Conservation (phyloP, 92 coral and sea anemone genomes). For the Palythoa grandiflora region DNA sequence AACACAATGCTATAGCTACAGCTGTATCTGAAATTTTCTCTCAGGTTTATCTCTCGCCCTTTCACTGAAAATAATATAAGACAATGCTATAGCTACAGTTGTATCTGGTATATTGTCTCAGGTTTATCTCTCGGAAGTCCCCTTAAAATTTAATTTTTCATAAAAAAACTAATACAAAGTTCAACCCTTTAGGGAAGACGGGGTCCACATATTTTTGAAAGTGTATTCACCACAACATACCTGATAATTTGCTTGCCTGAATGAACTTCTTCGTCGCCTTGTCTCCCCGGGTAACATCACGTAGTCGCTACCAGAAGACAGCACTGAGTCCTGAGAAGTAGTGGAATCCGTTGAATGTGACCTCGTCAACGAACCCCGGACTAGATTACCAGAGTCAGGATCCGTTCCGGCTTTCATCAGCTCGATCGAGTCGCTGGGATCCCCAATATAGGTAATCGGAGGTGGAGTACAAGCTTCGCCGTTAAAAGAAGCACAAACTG, state of each 20-base stretch:
- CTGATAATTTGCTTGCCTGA: conserved; percentile 62
- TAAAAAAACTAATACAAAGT: too few species aligned
- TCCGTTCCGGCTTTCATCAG: conserved; percentile 7
- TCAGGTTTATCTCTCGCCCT: too few species aligned
- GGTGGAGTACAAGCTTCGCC: conserved; percentile 32
- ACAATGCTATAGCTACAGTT: too few species aligned
- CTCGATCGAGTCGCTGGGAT: conserved; percentile 54
- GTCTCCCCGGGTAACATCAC: conserved; percentile 72
- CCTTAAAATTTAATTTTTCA: too few species aligned
- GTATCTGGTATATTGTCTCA: too few species aligned
- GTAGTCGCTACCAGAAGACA: conserved; percentile 58
- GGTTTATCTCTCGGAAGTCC: too few species aligned
- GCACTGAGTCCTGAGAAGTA: conserved; percentile 58
- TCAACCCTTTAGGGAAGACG: too few species aligned
- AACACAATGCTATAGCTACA: too few species aligned
- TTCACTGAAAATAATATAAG: too few species aligned
- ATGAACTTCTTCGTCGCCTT: conserved; percentile 63
- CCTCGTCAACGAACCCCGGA: not conserved
- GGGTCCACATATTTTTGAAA: not conserved
- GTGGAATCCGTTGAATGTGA: conserved; percentile 40
- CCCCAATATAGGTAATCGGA: conserved; percentile 59
- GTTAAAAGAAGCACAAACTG: not conserved
- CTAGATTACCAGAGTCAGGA: not conserved
- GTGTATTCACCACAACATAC: conserved; percentile 23
- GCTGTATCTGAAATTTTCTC: too few species aligned